phyloP scores from a whole-genome alignment of 2,888 invertebrate species.

The Philopedon plagiatum region DNA sequence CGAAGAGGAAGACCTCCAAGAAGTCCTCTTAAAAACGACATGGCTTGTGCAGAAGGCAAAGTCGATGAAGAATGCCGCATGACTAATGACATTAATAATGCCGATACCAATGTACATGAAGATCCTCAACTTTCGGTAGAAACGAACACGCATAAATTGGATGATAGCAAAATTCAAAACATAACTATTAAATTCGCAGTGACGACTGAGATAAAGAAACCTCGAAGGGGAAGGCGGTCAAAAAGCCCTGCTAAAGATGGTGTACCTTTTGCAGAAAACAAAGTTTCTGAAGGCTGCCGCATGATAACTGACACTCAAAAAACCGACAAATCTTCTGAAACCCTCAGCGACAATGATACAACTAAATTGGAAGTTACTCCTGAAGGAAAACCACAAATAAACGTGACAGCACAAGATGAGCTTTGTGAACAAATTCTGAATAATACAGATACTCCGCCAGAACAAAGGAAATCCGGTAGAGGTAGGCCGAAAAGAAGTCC shows the following conservation, averaged over 20 bases:
- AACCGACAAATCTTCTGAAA: background rate
- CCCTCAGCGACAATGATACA: background rate
- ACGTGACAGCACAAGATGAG: background rate
- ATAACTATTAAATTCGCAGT: background rate
- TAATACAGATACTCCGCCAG: background rate
- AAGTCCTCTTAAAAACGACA: too few species aligned
- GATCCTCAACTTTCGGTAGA: too few species aligned
- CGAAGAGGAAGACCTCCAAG: background rate
- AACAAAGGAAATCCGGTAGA: background rate
- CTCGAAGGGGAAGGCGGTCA: background rate
- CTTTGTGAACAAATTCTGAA: background rate
- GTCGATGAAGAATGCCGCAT: too few species aligned
- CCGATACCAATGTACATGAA: too few species aligned
- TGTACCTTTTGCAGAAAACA: background rate
- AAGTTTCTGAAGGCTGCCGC: background rate
- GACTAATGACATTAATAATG: too few species aligned
- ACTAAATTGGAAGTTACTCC: background rate
- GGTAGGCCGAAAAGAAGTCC: background rate
- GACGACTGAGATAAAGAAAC: background rate
- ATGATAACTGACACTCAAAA: background rate
- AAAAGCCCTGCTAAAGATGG: background rate
- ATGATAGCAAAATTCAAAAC: too few species aligned
- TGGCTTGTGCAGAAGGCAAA: too few species aligned
- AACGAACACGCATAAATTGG: too few species aligned
- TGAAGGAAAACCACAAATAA: background rate